These are phyloP conservation scores for Tetramorium bicarinatum DNA, from an alignment of 2,888 invertebrate species.

Conservation along the genomic window DNA sequence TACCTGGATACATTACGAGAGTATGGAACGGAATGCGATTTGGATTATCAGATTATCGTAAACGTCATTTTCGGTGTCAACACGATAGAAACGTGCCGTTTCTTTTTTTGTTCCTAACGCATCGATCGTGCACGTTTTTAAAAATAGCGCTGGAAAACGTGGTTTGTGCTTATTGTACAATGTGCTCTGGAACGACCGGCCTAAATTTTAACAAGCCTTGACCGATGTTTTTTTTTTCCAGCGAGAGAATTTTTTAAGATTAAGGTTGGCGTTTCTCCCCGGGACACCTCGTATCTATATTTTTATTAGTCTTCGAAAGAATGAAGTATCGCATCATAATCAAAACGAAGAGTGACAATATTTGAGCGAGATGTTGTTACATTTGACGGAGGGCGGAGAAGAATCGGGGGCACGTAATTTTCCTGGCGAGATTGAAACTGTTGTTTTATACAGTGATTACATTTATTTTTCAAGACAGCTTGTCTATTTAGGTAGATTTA, in stretches of 20 bases:
- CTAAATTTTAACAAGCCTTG: slow-evolving; percentile 30
- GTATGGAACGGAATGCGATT: background rate
- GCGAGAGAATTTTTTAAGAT: slow-evolving; percentile 18
- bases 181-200: background rate
- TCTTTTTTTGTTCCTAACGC: slow-evolving; percentile 44
- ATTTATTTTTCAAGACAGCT: slow-evolving; percentile 47
- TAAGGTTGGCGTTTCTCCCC: background rate
- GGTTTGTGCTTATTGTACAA: background rate
- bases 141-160: background rate
- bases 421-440: slow-evolving; percentile 21
- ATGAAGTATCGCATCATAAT: slow-evolving; percentile 28
- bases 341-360: slow-evolving; percentile 51
- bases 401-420: background rate
- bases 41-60: slow-evolving; percentile 24
- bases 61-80: slow-evolving; percentile 11
- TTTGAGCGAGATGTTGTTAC: slow-evolving; percentile 24
- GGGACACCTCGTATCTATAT: slow-evolving; percentile 20
- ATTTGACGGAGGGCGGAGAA: background rate
- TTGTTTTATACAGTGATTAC: slow-evolving; percentile 44
- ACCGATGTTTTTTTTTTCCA: background rate
- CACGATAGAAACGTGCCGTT: slow-evolving; percentile 30
- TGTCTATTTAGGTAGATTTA: slow-evolving; percentile 45
- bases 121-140: slow-evolving; percentile 13
- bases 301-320: slow-evolving; percentile 30
- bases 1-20: slow-evolving; percentile 73